Evolutionary conservation across 2,888 invertebrate species (phyloP), one percentile per base, ranked within the genome.

Genomic region (Lasioglossum oenotherae): DNA sequence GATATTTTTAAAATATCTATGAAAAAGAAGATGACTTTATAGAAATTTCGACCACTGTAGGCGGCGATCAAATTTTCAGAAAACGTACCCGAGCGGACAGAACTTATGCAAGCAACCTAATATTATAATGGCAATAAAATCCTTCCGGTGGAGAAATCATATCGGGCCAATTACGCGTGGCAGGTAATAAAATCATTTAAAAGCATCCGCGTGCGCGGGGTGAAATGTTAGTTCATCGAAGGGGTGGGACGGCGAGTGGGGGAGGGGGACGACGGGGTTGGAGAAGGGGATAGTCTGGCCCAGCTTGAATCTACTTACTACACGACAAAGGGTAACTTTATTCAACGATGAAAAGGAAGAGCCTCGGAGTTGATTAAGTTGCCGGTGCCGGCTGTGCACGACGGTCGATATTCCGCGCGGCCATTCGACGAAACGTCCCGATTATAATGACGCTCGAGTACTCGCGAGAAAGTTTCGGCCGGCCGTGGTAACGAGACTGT

Each of bases 251-350:
- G 4, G 60, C 8, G 8, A 0, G 23, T 44, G 8, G 8, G 8
- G 2, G 8, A 53, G 6, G 46, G 4, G 46, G 4, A 53, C 23
- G 6, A 53, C 23, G 23, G 53, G 23, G 8, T 23, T 27, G 27
- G 60, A 27, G 69, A 5, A 41, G n/a, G 49, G 46, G 67, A 14
- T 57, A 69, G 69, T 53, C 72, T 35, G 79, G 64, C 67, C 73
- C 74, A 67, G 35, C 82, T 79, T 60, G 88, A 88, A 88, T 88
- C 88, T 84, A 82, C 90, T 87, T 88, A 83, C 88, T 79, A 87
- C 85, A 79, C 78, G 89, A 89, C 90, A 89, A 89, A 89, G 88
- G 90, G 82, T 88, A 88, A 89, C 87, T 86, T 85, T 88, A 89
- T 86, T 86, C 86, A 81, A 89, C 79, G 86, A 88, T 80, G 88